phyloP scores from a whole-genome alignment of 2,113 vertebrate genomes.

The Tetrao urogallus region DNA sequence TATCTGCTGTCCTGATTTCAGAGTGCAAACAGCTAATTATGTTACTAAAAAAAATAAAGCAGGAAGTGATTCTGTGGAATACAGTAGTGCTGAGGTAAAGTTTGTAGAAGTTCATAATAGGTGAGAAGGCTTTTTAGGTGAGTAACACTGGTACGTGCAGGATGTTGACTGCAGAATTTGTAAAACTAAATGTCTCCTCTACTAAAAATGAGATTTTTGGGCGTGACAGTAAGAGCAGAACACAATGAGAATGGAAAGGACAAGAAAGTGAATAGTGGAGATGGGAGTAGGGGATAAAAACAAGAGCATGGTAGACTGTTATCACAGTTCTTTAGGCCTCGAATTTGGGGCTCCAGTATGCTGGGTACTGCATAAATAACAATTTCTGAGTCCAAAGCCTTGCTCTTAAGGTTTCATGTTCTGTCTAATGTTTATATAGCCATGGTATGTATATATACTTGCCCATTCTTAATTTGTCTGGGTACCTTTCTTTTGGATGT shows the following conservation, averaged over 20 bases:
- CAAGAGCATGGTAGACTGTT: not conserved
- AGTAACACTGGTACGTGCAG: not conserved
- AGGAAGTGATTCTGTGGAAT: not conserved
- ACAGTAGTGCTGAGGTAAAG: not conserved
- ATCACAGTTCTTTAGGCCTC: not conserved
- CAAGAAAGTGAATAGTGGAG: not conserved
- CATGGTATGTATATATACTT: not conserved
- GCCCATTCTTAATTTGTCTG: not conserved
- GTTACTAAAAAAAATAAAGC: not conserved
- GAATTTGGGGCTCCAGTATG: not conserved
- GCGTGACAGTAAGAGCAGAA: not conserved
- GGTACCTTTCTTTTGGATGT: not conserved
- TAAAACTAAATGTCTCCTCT: not conserved
- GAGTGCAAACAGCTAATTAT: not conserved
- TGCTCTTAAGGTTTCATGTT: not conserved
- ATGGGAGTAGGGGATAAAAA: not conserved
- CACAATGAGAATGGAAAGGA: not conserved
- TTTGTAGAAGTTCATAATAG: not conserved
- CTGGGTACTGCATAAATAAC: not conserved
- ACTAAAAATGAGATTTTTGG: not conserved
- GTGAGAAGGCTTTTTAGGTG: not conserved
- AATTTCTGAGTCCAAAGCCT: not conserved
- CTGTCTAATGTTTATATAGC: not conserved
- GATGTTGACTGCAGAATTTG: not conserved
- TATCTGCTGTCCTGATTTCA: constrained; percentile 19